Evolutionary conservation across 2,888 invertebrate genomes (phyloP).

Genomic region (Caradrina clavipalpis): DNA sequence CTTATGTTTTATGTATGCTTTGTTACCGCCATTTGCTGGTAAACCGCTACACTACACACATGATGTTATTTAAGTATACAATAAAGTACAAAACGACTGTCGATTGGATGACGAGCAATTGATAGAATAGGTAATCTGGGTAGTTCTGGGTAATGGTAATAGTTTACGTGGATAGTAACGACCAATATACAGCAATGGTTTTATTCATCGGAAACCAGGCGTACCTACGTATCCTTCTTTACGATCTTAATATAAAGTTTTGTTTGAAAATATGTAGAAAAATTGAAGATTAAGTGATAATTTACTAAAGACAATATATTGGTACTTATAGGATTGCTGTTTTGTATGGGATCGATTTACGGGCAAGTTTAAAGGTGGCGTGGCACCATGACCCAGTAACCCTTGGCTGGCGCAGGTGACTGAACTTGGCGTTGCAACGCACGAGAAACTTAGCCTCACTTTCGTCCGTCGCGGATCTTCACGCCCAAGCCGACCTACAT

Average conservation of each 20-base stretch:
- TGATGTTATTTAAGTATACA: slow-evolving; percentile 61
- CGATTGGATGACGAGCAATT: slow-evolving; percentile 32
- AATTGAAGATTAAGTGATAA: slow-evolving; percentile 4
- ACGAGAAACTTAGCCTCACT: slow-evolving; percentile 82
- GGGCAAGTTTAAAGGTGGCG: slow-evolving; percentile 70
- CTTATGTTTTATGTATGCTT: slow-evolving; percentile 84
- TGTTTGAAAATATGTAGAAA: slow-evolving; percentile 35
- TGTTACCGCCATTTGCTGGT: slow-evolving; percentile 66
- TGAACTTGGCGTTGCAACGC: slow-evolving; percentile 77
- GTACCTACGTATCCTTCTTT: not conserved
- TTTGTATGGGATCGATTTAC: slow-evolving; percentile 31
- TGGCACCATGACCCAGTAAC: slow-evolving; percentile 84
- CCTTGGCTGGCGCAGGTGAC: slow-evolving; percentile 71
- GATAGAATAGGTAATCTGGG: not conserved
- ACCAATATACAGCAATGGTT: not conserved
- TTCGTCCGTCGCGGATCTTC: slow-evolving; percentile 83
- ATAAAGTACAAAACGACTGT: too few species aligned
- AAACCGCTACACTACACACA: slow-evolving; percentile 62
- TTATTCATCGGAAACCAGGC: slow-evolving; percentile 2
- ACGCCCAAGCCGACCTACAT: slow-evolving; percentile 68
- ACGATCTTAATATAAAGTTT: not conserved
- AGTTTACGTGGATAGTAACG: not conserved
- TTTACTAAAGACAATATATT: not conserved
- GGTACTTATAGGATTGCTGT: slow-evolving; percentile 18
- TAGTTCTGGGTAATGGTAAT: too few species aligned